Evolutionary conservation across 35 echinoderm and acorn worm genomes (phyloP), one percentile per base, ranked within the genome.

Genomic region (Apostichopus japonicus): DNA sequence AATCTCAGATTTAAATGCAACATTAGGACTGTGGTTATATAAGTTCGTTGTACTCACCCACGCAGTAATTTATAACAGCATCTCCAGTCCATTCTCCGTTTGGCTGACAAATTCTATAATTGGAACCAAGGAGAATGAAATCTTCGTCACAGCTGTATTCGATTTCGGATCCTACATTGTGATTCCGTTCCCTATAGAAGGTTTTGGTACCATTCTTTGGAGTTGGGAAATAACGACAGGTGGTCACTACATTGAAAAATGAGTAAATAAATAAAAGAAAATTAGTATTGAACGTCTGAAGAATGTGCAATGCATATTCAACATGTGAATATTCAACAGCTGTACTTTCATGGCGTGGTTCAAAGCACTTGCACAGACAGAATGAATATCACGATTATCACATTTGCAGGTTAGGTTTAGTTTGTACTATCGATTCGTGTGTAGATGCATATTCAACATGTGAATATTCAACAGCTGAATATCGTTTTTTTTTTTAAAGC

Each of bases 181-280:
- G 94, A 58, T 98, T 95, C 2, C 79, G 84, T 51, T 98, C 94
- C 24, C 94, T 77, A 58, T 95, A 86, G 81, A 98, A 98, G 0
- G 86, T 95, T 65, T 98, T 98, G 44, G 92, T 94, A 10, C 96
- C 96, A 77, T 98, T 95, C 86, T 91, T 98, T 7, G 96, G 96
- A 9, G 94, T 98, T 75, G 53, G 72, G 15, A 95, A 87, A 75
- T 98, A 98, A 14, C 91, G 53, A 78, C 96, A 98, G 2, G 94
- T 95, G 7, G 87, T 67, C 53, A 95, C 96, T 98, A 1, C 27
- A 33, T 33, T 1, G 27, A 33, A 65, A 56, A 61, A 90, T 5
- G 57, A n/a, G 17, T 14, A 6, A 59, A 16, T 57, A 44, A 5
- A 84, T 57, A 84, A 57, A 1, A 15, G 22, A 80, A 11, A 23